Conservation (phyloP, 53 echinoderm and acorn worm genomes). For the Paracentrotus lividus region DNA sequence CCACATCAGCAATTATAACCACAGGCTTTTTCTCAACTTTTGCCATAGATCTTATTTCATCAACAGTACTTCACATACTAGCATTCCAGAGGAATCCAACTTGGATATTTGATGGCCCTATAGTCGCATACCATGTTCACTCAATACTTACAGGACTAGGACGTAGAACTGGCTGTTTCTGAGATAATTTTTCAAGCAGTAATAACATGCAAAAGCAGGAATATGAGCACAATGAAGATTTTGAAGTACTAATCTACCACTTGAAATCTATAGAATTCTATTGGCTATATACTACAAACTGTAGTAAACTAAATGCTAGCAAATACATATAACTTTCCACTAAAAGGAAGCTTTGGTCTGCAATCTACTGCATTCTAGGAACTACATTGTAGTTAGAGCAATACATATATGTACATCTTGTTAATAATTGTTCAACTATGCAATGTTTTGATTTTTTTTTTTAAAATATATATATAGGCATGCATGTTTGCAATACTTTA, state of each 20-base stretch:
- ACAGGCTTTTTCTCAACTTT: not conserved
- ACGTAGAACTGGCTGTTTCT: conserved; percentile 13
- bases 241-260: not conserved
- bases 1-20: not conserved
- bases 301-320: not conserved
- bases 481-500: not conserved
- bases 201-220: conserved; percentile 51
- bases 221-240: not conserved
- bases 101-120: not conserved
- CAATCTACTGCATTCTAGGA: not conserved
- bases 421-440: not conserved
- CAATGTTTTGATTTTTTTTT: not conserved
- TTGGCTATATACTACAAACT: not conserved
- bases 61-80: not conserved
- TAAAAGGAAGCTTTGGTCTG: not conserved
- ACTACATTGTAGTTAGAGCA: not conserved
- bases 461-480: not conserved
- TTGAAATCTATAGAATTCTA: not conserved
- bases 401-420: not conserved
- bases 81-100: not conserved
- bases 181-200: conserved; percentile 26
- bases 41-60: not conserved
- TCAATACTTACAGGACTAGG: conserved; percentile 40
- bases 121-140: not conserved
- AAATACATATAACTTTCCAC: not conserved